Base-by-base conservation (phyloP, 2,113 vertebrate genomes). In the Pholis gunnellus region DNA sequence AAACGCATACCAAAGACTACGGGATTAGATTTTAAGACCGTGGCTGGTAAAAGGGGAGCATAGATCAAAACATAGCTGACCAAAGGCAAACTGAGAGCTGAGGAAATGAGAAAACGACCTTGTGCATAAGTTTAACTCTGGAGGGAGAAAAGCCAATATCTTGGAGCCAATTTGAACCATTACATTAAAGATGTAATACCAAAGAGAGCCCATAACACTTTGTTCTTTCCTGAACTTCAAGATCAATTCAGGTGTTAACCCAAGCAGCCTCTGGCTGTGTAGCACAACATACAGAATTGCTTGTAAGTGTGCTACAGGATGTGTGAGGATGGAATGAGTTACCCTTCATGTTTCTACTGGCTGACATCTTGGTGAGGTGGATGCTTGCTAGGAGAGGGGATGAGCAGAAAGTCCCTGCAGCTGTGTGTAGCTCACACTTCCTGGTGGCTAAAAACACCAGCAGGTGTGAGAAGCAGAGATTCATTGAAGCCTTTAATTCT, bases 11-110 rank as follows among this genome's bases (percentile, higher is more conserved):
- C 4, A 9, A 65, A 34, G 31, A 75, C 18, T 4, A 13, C 25
- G 42, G 25, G 56, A 60, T 75, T 84, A 1, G 25, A 79, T 70
- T 84, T 65, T 6, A 64, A 83, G 67, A 70, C 68, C 74, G 85
- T 77, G 82, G 59, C 54, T 69, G 29, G 20, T 70, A 42, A 56
- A 69, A 70, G 5, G 0, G 9, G 50, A 36, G 42, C 1, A 56
- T 52, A 61, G 54, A 57, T 63, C 0, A 42, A 79, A 89, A 85
- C 71, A 52, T 1, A 81, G 79, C 83, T 85, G 82, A 88, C 71
- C 50, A 75, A 75, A 85, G 40, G 14, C 50, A 82, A 74, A 72
- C 1, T 29, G 2, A 20, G 42, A 46, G 57, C 68, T 69, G 65
- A 48, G 44, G 73, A 18, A 75, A 70, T 42, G 60, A 34, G 64